Evolutionary conservation across 2,113 vertebrate genomes (phyloP), one percentile per base, ranked within the genome.

Genomic region (Pseudolaguvia tuberculata): DNA sequence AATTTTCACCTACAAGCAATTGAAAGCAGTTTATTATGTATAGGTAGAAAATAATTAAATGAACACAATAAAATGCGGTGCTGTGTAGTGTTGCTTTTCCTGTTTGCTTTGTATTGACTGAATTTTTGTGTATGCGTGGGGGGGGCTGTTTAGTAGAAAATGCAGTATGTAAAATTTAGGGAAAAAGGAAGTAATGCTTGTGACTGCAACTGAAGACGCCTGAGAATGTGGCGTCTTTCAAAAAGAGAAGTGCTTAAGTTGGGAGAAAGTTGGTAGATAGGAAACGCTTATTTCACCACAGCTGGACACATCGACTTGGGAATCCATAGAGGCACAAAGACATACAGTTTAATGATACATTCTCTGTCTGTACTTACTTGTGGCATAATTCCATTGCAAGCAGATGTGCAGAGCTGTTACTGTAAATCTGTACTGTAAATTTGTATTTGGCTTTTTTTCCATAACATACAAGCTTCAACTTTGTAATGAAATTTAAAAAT

Each of bases 171-270:
- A 56, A 69, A 79, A 78, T 66, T 47, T 25, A 82, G 27, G 17
- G 21, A 48, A 69, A 55, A 56, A 75, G 70, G 71, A 82, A 82
- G 70, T 21, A 27, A 76, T 56, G 47, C 58, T 58, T n/a, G 58
- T 58, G 63, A 35, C 63, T 31, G 73, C 59, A 79, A 77, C 75
- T 42, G 70, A 75, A 80, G 79, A 70, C 45, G 35, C 75, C 65
- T 77, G 70, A 70, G 79, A 77, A 73, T 82, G 62, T 66, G 70
- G 65, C n/a, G n/a, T n/a, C n/a, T 69, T 75, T 55, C 35, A 56
- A 55, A 42, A 50, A 63, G 25, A 73, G 63, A 42, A 55, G 48
- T 23, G 68, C 29, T 47, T 59, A 70, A 55, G 35, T 53, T 72
- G 29, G 75, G 70, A 74, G 68, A 68, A 55, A 50, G 70, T 72